Conservation (phyloP, 2,113 vertebrate species). For the Emberiza fucata region DNA sequence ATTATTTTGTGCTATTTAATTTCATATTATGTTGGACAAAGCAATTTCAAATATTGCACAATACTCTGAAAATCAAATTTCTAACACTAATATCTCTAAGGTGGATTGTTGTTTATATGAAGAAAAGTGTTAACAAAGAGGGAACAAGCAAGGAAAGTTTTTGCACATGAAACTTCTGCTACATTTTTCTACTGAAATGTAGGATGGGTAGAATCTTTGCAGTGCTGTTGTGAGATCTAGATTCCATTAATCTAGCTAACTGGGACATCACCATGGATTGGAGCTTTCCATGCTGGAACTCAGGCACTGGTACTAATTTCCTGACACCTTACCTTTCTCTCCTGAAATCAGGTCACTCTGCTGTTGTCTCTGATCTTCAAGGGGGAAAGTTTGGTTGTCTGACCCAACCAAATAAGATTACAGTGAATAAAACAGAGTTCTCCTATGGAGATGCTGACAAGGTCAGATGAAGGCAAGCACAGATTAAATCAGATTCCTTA, state of each 20-base stretch:
- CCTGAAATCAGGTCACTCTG: not conserved
- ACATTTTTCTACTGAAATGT: not conserved
- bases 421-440: not conserved
- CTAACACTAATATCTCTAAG: not conserved
- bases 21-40: not conserved
- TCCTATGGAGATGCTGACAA: not conserved
- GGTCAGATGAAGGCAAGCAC: not conserved
- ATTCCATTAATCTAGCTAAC: not conserved
- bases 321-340: not conserved
- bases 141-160: not conserved
- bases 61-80: not conserved
- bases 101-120: not conserved
- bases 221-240: not conserved
- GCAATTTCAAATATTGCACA: not conserved
- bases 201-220: not conserved
- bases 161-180: not conserved
- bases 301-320: not conserved
- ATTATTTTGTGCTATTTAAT: not conserved
- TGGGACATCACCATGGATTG: not conserved
- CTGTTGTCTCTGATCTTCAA: not conserved
- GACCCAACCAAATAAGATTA: not conserved
- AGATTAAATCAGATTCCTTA: not conserved
- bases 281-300: not conserved
- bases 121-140: not conserved
- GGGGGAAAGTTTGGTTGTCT: not conserved